Evolutionary conservation across 2,888 invertebrate genomes (phyloP).

Genomic region (Rhagophthalmus giganteus): DNA sequence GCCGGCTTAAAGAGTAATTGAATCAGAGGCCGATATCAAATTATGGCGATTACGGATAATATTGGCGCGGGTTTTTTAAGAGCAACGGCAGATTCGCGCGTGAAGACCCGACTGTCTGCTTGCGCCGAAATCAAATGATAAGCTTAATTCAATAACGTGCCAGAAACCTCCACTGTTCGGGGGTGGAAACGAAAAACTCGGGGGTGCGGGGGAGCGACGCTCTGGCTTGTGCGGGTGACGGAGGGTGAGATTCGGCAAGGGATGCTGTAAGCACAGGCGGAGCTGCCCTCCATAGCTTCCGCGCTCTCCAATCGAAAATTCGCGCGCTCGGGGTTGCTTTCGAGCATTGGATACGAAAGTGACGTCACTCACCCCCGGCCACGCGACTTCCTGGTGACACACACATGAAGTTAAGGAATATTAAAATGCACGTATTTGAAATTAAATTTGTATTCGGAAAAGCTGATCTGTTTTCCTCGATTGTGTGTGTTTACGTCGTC

Average conservation of each 20-base stretch:
- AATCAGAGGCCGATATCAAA: constrained; percentile 56
- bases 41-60: constrained; percentile 56
- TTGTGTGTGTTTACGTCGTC: constrained; percentile 51
- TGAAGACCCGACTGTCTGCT: constrained; percentile 56
- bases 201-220: constrained; percentile 29
- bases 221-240: constrained; percentile 31
- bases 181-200: constrained; percentile 53
- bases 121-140: constrained; percentile 69
- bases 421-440: constrained; percentile 51
- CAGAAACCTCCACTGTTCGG: constrained; percentile 46
- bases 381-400: constrained; percentile 40
- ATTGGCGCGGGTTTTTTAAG: constrained; percentile 53
- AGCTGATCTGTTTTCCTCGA: constrained; percentile 52
- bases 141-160: constrained; percentile 78
- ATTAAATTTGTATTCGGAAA: constrained; percentile 54
- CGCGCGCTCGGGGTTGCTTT: constrained; percentile 39
- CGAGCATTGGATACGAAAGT: constrained; percentile 39
- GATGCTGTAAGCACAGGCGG: constrained; percentile 45
- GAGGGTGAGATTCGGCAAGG: constrained; percentile 45
- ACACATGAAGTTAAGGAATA: constrained; percentile 45
- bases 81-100: constrained; percentile 47
- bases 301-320: constrained; percentile 37
- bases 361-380: constrained; percentile 47
- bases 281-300: constrained; percentile 42
- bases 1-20: constrained; percentile 48